Evolutionary conservation across 2,113 vertebrate species (phyloP).

Genomic region (Oreochromis tanganicae): DNA sequence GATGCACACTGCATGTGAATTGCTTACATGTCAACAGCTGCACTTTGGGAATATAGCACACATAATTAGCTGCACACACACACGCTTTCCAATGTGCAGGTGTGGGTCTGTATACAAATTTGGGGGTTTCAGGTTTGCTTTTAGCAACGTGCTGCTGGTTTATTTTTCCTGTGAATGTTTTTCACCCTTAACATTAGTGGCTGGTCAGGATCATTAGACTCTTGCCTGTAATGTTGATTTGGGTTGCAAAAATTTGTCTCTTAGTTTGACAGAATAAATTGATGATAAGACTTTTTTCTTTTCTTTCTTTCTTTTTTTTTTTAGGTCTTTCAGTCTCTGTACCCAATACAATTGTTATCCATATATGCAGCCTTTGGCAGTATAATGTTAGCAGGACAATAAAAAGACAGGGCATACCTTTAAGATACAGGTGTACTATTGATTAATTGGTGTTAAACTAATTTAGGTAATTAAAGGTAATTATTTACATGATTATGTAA

Average conservation of each 20-base stretch:
- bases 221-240: not conserved
- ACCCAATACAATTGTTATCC: too few relatives aligned
- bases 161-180: not conserved
- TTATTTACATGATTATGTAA: not conserved
- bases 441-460: not conserved
- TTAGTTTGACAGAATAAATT: not conserved
- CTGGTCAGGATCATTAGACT: not conserved
- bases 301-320: too few relatives aligned
- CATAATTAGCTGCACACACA: not conserved
- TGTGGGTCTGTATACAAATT: constrained; percentile 4
- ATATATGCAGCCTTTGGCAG: not conserved
- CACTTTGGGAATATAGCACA: not conserved
- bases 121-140: constrained; percentile 1
- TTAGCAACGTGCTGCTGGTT: not conserved
- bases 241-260: not conserved
- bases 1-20: not conserved
- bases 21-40: not conserved
- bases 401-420: not conserved
- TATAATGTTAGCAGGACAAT: not conserved
- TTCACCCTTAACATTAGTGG: not conserved
- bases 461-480: not conserved
- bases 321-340: too few relatives aligned
- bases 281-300: not conserved
- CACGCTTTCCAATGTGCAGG: not conserved
- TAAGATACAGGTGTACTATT: not conserved